These are phyloP conservation scores for Echinops telfairi DNA, from an alignment of 2,113 vertebrate genomes.

Conservation along the genomic window DNA sequence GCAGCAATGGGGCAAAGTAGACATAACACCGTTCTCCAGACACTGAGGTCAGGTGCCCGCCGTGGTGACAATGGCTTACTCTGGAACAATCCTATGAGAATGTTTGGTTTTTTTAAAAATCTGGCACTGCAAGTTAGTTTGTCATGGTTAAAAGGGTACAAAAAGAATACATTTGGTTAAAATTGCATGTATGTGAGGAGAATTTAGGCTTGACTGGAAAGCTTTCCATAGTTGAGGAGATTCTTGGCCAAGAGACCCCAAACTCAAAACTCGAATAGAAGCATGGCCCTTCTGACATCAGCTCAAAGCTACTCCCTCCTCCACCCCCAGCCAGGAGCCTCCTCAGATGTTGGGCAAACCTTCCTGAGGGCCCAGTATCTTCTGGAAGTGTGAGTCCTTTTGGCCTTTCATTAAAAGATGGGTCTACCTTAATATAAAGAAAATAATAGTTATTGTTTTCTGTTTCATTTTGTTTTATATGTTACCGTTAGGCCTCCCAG, in stretches of 20 bases:
- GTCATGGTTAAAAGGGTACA: neutral
- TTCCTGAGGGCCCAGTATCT: neutral
- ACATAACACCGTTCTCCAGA: neutral
- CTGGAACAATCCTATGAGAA: too few species aligned
- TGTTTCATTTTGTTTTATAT: too few species aligned
- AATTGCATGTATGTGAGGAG: neutral
- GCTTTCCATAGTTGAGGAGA: neutral
- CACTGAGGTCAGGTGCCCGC: neutral
- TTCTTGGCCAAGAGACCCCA: neutral
- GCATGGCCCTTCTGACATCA: neutral
- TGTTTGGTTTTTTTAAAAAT: neutral
- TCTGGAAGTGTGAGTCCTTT: neutral
- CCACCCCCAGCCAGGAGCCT: too few species aligned
- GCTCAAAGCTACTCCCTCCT: too few species aligned
- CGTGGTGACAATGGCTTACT: too few species aligned
- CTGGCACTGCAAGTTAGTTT: neutral
- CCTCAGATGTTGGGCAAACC: neutral
- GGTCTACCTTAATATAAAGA: neutral
- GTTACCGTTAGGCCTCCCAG: too few species aligned
- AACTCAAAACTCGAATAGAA: conserved; percentile 10
- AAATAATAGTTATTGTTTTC: too few species aligned
- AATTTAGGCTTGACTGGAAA: neutral
- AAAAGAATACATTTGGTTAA: conserved; percentile 1
- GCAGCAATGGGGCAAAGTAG: neutral
- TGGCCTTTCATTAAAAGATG: conserved; percentile 38